Evolutionary conservation across 2,797 vertebrate genomes (phyloP).

Genomic region (Pagetopsis macropterus): DNA sequence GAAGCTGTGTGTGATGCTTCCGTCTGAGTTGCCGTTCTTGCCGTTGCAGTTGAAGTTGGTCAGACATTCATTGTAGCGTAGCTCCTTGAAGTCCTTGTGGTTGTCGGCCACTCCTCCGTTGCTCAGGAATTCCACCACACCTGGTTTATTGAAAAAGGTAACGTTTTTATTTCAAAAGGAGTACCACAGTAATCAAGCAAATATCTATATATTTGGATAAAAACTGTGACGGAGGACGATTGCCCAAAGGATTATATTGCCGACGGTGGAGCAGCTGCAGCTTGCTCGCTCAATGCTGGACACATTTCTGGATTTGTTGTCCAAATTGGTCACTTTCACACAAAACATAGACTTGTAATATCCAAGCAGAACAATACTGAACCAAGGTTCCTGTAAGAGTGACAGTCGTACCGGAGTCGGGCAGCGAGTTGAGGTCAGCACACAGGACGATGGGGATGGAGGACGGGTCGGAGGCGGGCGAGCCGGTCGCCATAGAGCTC

Average conservation of each 20-base stretch:
- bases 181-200: no score
- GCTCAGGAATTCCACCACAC: constrained; percentile 98
- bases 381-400: not conserved
- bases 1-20: constrained; percentile 96
- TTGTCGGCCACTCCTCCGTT: constrained; percentile 95
- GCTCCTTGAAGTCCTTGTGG: constrained; percentile 99
- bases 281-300: no score
- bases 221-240: no score
- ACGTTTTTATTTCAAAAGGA: no score
- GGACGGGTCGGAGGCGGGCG: constrained; percentile 86
- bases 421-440: constrained; percentile 98
- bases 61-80: constrained; percentile 95
- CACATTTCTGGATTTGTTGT: no score
- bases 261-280: no score
- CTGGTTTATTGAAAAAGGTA: constrained; percentile 66
- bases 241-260: no score
- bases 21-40: constrained; percentile 91
- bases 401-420: constrained; percentile 91
- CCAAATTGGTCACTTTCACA: no score
- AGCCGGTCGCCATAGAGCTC: constrained; percentile 81
- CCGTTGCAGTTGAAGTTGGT: constrained; percentile 97
- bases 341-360: no score
- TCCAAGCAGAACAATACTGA: not conserved
- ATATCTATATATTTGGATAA: no score
- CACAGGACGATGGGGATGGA: constrained; percentile 97